Percentiles rank a stretch among this genome's conserved stretches.
Evolutionary conservation across 2,888 invertebrate genomes (phyloP).

Genomic region (Mythimna impura): DNA sequence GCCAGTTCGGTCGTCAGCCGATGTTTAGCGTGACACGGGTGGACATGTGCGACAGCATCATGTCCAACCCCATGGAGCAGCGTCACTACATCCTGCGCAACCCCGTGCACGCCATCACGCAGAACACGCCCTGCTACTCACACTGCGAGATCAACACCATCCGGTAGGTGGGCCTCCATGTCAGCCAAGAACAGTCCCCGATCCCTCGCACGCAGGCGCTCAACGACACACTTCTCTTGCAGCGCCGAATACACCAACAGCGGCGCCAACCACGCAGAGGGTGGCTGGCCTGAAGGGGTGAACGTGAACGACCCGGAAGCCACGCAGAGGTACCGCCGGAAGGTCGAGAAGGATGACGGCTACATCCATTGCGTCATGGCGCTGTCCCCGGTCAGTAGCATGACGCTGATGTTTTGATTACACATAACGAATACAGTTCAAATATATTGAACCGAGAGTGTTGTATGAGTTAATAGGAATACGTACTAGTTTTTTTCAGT

Average conservation of each 20-base stretch:
- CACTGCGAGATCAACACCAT: slow-evolving; percentile 90
- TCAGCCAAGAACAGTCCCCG: background rate
- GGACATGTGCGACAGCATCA: slow-evolving; percentile 80
- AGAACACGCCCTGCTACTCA: slow-evolving; percentile 82
- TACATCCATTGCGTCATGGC: slow-evolving; percentile 92
- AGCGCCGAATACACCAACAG: slow-evolving; percentile 90
- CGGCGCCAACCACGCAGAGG: slow-evolving; percentile 94
- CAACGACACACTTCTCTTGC: slow-evolving; percentile 17
- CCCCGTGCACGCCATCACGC: slow-evolving; percentile 87
- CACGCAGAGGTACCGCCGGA: slow-evolving; percentile 93
- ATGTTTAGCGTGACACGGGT: slow-evolving; percentile 85
- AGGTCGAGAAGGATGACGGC: slow-evolving; percentile 94
- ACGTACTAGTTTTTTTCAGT: background rate
- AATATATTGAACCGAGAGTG: background rate
- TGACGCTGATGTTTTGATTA: background rate
- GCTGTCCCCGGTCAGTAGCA: slow-evolving; percentile 77
- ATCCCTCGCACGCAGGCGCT: slow-evolving; percentile 1
- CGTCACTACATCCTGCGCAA: slow-evolving; percentile 86
- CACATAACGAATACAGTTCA: background rate
- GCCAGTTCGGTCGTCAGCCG: slow-evolving; percentile 86
- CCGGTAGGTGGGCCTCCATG: slow-evolving; percentile 66
- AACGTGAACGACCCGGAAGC: slow-evolving; percentile 92
- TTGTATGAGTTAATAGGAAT: background rate
- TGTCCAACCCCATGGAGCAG: slow-evolving; percentile 74
- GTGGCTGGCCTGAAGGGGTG: slow-evolving; percentile 95